Evolutionary conservation across 2,797 vertebrate genomes (phyloP), one percentile per base, ranked within the genome.

Genomic region (Natrix natrix): DNA sequence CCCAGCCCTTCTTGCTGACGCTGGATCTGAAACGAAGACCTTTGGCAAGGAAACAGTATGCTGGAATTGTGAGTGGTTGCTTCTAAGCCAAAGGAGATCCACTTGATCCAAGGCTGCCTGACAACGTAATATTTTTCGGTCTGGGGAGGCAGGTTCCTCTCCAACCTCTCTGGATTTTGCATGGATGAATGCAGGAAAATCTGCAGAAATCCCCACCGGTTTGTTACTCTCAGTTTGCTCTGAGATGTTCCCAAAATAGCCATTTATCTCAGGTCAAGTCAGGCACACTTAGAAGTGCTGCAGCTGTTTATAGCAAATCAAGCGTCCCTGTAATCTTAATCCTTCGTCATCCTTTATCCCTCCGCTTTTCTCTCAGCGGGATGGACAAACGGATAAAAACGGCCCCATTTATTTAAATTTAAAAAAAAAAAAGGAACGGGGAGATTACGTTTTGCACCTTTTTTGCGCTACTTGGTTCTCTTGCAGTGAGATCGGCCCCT

Each of bases 1-100:
- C 4, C 20, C 37, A 11, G 74, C 37, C 17, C 3, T 43, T 4
- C 4, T 43, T 78, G 37, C 74, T 1, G 1, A 43, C 11, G 37
- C 74, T 43, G 37, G 74, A 43, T 22, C 8, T 10, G 37, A 78
- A 78, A 78, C 0, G 3, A 17, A 22, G 37, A 11, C 8, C 8
- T 78, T 43, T 43, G 17, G 32, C 17, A 5, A 12, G 37, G 17
- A 78, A 22, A 43, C 0, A 5, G 14, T 0, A 5, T 7, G 66
- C 2, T 7, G 0, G n/a, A 32, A 11, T 16, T 0, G 3, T 22
- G 37, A 78, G 8, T 1, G 16, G 32, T 0, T 2, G 8, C 7
- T 0, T 78, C n/a, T 43, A 43, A 43, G 12, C 63, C 63, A 66
- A n/a, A 32, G 17, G 74, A 22, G 8, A 43, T 43, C 8, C 11